Evolutionary conservation across 2,113 vertebrate genomes (phyloP), one percentile per base, ranked within the genome.

Genomic region (Anas platyrhynchos): DNA sequence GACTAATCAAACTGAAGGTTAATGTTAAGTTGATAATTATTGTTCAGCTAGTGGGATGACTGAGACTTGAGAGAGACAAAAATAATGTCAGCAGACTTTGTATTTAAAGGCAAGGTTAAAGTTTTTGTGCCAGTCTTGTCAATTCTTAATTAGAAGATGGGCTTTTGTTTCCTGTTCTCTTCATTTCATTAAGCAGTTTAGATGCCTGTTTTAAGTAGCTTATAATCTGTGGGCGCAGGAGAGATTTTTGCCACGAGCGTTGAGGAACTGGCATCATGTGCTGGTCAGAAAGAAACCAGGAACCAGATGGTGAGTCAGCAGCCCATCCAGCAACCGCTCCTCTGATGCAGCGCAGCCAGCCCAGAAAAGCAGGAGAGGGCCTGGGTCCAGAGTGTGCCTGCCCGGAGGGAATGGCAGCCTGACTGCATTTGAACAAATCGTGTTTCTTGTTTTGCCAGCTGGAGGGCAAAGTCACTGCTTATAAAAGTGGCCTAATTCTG

Each of bases 271-370:
- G 34, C 73, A 92, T 73, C 3, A 0, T 63, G 77, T 86, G 43
- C 65, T 84, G 76, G 34, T 86, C 52, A 75, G 92, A 83, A 89
- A 48, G 88, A 80, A 84, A 52, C 26, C 32, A 86, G 88, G 80
- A 95, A 82, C 73, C 88, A 84, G 79, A 56, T 88, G 86, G 73
- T 81, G 88, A 91, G 52, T 81, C 83, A 83, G 76, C 88, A 95
- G 61, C 83, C 52, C 31, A 1, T 77, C 29, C 34, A 82, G 75
- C 76, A 61, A 16, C 87, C n/a, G 55, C 26, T 84, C 34, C 69
- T n/a, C 68, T 67, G 44, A 82, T 80, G 83, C 74, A 91, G 83
- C 75, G 82, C 8, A 15, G 46, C 27, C 46, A 78, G 21, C 22
- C 21, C 4, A 25, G 68, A 54, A 54, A 66, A 80, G 75, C 65